These are phyloP conservation scores for Allophyes oxyacanthae DNA, from an alignment of 2,888 invertebrate genomes.

Conservation along the genomic window DNA sequence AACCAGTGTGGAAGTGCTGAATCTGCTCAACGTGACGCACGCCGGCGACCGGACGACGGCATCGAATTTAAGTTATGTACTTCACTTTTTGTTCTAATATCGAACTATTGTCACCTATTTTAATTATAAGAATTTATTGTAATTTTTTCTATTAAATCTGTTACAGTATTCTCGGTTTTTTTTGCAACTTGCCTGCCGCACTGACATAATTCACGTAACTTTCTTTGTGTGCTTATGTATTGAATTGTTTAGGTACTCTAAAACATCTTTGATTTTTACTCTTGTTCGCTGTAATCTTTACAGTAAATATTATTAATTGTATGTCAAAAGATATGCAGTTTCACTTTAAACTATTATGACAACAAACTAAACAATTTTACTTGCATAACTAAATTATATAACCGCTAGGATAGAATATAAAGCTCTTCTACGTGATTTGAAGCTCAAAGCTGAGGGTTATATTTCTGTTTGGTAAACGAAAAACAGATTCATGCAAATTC, in stretches of 20 bases:
- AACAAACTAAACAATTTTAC: constrained; percentile 43
- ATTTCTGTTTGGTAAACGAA: constrained; percentile 16
- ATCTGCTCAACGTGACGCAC: no score
- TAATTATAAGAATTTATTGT: no score
- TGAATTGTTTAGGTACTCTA: no score
- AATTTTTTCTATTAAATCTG: no score
- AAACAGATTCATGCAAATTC: constrained; percentile 20
- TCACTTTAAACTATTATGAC: constrained; percentile 29
- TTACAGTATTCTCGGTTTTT: no score
- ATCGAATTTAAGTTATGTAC: no score
- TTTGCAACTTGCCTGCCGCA: no score
- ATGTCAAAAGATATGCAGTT: constrained; percentile 22
- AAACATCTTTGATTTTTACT: not conserved
- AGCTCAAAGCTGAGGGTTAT: constrained; percentile 10
- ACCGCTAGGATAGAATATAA: constrained; percentile 33
- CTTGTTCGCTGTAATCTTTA: constrained; percentile 2
- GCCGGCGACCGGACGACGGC: no score
- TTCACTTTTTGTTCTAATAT: no score
- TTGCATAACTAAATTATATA: constrained; percentile 38
- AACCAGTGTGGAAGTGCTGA: no score
- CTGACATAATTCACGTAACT: not conserved
- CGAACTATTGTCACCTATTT: no score
- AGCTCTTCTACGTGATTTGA: constrained; percentile 42
- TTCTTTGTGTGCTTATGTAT: no score
- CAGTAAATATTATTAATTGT: constrained; percentile 14